Conservation (phyloP, 2,113 vertebrate genomes). For the Pantherophis guttatus region DNA sequence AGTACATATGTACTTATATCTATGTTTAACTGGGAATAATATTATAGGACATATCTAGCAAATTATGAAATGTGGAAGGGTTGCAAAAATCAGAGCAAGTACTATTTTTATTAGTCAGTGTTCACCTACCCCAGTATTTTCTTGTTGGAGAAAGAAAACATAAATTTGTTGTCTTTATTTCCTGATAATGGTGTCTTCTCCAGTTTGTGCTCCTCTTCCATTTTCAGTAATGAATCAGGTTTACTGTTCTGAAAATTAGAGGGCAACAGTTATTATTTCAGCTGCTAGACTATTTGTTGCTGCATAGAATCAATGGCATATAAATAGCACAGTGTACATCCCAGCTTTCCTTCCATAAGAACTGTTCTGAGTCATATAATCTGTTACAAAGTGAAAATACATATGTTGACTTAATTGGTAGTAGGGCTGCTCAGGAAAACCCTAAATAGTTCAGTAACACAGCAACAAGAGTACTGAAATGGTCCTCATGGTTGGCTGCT, state of each 20-base stretch:
- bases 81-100: background rate
- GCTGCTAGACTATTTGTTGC: background rate
- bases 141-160: slow-evolving; percentile 92
- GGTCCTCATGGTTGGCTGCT: background rate
- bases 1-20: background rate
- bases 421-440: background rate
- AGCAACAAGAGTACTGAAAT: background rate
- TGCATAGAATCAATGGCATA: background rate
- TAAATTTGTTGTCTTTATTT: slow-evolving; percentile 91
- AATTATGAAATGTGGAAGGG: background rate
- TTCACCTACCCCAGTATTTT: slow-evolving; percentile 83
- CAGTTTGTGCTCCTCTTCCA: slow-evolving; percentile 94
- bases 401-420: background rate
- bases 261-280: background rate
- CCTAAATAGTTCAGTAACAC: background rate
- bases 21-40: background rate
- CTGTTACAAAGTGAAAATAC: background rate
- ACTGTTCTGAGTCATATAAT: background rate
- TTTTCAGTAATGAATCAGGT: slow-evolving; percentile 95
- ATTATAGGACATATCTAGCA: background rate
- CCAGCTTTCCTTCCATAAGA: background rate
- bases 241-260: slow-evolving; percentile 89
- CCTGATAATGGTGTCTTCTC: slow-evolving; percentile 82
- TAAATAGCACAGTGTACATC: background rate
- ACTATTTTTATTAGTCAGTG: background rate